Evolutionary conservation across 2,113 vertebrate genomes (phyloP).

Genomic region (Nanorana parkeri): DNA sequence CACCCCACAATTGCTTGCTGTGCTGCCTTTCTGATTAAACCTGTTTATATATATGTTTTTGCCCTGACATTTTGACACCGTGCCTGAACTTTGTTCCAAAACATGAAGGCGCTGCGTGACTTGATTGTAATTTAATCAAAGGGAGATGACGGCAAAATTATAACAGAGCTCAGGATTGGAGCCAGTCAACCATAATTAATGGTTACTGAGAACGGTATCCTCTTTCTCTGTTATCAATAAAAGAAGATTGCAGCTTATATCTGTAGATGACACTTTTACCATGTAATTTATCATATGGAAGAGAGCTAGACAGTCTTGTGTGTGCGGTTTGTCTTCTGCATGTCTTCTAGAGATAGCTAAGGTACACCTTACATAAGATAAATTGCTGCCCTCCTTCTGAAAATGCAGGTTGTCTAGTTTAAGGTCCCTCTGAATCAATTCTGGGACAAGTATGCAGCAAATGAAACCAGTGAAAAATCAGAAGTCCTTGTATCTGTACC

Average conservation of each 20-base stretch:
- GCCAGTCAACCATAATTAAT: conserved; percentile 50
- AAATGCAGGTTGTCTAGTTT: too few species aligned
- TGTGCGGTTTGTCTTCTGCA: too few species aligned
- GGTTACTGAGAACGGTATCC: not conserved
- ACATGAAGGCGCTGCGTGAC: not conserved
- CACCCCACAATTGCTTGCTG: too few species aligned
- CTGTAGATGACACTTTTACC: not conserved
- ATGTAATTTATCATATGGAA: not conserved
- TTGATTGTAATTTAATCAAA: conserved; percentile 48
- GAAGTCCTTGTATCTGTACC: too few species aligned
- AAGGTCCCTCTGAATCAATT: too few species aligned
- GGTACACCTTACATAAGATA: too few species aligned
- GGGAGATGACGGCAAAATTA: conserved; percentile 14
- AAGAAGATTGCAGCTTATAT: conserved; percentile 19
- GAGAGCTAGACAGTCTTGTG: not conserved
- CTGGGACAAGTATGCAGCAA: too few species aligned
- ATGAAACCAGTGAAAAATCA: too few species aligned
- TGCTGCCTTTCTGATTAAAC: too few species aligned
- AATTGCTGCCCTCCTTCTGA: too few species aligned
- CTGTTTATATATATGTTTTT: not conserved
- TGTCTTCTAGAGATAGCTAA: too few species aligned
- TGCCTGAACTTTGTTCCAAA: conserved; percentile 8
- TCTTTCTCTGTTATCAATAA: conserved; percentile 1
- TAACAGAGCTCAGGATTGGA: not conserved
- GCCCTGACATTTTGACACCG: conserved; percentile 16